phyloP scores from a whole-genome alignment of 2,888 invertebrate species.

The Scaptomyza cyrtandrae region DNA sequence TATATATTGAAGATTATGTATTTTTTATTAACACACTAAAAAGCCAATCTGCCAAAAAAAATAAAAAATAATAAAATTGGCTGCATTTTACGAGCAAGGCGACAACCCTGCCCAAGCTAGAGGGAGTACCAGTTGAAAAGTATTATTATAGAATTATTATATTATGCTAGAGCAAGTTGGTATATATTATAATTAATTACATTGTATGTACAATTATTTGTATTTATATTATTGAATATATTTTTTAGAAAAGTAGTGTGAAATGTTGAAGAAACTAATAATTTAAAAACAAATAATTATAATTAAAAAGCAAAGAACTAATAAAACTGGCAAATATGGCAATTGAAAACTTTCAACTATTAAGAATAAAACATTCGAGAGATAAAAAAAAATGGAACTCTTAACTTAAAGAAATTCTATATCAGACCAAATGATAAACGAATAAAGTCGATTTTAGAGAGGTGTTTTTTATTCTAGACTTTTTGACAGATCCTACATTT shows the following conservation, averaged over 20 bases:
- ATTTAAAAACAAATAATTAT: constrained; percentile 30
- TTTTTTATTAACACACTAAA: constrained; percentile 68
- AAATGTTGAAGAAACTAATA: constrained; percentile 29
- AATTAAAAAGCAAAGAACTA: constrained; percentile 21
- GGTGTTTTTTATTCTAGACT: constrained; percentile 7
- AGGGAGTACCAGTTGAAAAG: constrained; percentile 66
- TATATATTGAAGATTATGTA: constrained; percentile 54
- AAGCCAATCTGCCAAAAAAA: constrained; percentile 47
- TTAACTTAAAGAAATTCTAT: constrained; percentile 16
- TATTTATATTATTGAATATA: constrained; percentile 74
- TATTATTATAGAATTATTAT: constrained; percentile 71
- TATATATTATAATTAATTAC: constrained; percentile 76
- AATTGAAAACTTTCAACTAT: constrained; percentile 18
- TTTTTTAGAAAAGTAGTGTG: constrained; percentile 77
- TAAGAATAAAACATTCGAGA: constrained; percentile 5
- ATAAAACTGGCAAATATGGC: constrained; percentile 18
- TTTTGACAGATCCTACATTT: constrained; percentile 26
- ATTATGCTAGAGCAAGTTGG: constrained; percentile 78
- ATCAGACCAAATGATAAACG: constrained; percentile 12
- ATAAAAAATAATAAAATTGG: constrained; percentile 30
- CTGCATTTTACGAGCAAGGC: constrained; percentile 48
- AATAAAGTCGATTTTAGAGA: constrained; percentile 15
- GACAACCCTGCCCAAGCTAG: constrained; percentile 19
- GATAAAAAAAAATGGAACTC: background rate
- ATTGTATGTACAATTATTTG: constrained; percentile 76